Conservation (phyloP, 2,888 invertebrate genomes). For the Drosophila prostipennis region DNA sequence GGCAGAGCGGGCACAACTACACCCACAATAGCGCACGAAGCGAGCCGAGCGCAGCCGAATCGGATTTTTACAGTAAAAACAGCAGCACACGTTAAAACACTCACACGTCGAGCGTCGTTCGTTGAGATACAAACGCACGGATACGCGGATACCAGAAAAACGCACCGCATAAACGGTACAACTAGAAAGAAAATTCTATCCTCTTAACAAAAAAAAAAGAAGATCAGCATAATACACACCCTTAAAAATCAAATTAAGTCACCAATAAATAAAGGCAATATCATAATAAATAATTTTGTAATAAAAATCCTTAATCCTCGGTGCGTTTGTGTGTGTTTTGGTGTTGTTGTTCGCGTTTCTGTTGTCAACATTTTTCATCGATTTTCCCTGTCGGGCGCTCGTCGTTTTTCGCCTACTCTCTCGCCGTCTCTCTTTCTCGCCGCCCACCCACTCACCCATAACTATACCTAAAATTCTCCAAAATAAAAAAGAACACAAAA, state of each 20-base stretch:
- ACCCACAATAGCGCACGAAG: conserved; percentile 20
- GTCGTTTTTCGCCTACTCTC: conserved; percentile 45
- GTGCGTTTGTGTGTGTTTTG: conserved; percentile 41
- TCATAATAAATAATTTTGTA: conserved; percentile 2
- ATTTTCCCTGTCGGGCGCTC: conserved; percentile 60
- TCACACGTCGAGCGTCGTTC: conserved; percentile 51
- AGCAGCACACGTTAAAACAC: conserved; percentile 56
- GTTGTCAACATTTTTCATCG: conserved; percentile 63
- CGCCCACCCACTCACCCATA: conserved; percentile 21
- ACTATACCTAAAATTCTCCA: conserved; percentile 21
- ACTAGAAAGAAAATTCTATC: conserved; percentile 4
- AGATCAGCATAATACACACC: not conserved
- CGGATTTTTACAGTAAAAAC: conserved; percentile 70
- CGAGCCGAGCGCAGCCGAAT: conserved; percentile 37
- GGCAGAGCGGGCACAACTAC: conserved; percentile 43
- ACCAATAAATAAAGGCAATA: not conserved
- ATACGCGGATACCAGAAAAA: conserved; percentile 44
- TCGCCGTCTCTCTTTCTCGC: conserved; percentile 11
- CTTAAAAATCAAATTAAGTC: conserved; percentile 1
- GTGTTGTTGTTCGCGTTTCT: conserved; percentile 46
- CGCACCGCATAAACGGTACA: conserved; percentile 38
- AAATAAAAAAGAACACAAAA: conserved; percentile 8
- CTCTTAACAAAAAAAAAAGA: not conserved
- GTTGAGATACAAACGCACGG: conserved; percentile 53
- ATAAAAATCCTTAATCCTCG: conserved; percentile 10